A percentile compares a stretch with the other conserved stretches of the same genome.
These are phyloP conservation scores for Lamellibrachia luymesi DNA, from an alignment of 1,140 invertebrate genomes.

Conservation along the genomic window DNA sequence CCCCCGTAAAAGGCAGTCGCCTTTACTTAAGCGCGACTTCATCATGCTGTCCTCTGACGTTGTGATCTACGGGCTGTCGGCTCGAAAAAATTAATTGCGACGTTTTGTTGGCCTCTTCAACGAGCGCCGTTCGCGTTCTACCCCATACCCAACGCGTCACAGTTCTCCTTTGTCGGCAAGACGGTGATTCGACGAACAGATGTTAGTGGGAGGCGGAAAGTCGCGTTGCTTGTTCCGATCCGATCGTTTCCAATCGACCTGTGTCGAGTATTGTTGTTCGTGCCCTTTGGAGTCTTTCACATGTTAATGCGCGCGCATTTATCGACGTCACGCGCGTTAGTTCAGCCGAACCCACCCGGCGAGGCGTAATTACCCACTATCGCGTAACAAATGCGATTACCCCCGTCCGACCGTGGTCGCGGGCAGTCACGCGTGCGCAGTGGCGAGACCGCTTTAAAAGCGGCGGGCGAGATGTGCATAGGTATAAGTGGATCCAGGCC, in stretches of 20 bases:
- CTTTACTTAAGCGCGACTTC: neutral
- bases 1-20: neutral
- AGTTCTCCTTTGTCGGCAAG: neutral
- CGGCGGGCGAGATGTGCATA: neutral
- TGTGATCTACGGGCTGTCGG: neutral
- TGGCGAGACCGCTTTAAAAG: neutral
- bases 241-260: neutral
- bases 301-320: slow-evolving; percentile 4
- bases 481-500: neutral
- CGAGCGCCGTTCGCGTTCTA: neutral
- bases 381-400: slow-evolving; percentile 4
- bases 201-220: neutral
- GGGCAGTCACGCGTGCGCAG: neutral
- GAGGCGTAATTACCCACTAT: neutral
- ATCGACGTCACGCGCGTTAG: neutral
- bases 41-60: neutral
- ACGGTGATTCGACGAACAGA: neutral
- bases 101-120: neutral
- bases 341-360: neutral
- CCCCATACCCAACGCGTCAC: neutral
- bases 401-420: neutral
- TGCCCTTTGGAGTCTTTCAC: neutral
- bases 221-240: neutral
- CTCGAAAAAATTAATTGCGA: neutral
- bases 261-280: neutral